Conservation (phyloP, 2,888 invertebrate species). For the Spisula subtruncata region DNA sequence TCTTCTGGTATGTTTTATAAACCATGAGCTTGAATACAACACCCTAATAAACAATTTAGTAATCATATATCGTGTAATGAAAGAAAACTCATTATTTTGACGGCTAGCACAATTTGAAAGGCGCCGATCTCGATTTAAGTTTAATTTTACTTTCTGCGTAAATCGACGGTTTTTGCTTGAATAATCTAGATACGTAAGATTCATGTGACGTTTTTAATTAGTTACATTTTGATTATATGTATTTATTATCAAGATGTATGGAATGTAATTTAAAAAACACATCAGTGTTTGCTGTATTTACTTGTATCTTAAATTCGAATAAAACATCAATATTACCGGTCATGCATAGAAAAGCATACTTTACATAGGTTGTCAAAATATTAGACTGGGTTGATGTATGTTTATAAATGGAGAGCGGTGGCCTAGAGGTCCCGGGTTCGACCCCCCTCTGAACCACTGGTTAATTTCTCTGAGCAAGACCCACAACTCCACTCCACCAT, state of each 20-base stretch:
- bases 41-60: slow-evolving; percentile 4
- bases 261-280: not conserved
- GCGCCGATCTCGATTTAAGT: slow-evolving; percentile 24
- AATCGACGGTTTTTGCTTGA: not conserved
- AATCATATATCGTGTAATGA: not conserved
- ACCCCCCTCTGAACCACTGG: too few species aligned
- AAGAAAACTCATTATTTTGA: slow-evolving; percentile 7
- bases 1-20: not conserved
- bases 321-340: not conserved
- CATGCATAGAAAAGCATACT: not conserved
- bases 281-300: not conserved
- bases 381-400: too few species aligned
- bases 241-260: not conserved
- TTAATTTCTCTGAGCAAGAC: too few species aligned
- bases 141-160: slow-evolving; percentile 22
- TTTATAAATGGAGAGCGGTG: too few species aligned
- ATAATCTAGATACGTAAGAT: not conserved
- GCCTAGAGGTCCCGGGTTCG: too few species aligned
- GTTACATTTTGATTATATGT: slow-evolving; percentile 9
- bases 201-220: not conserved
- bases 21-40: not conserved
- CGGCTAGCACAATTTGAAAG: not conserved
- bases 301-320: not conserved
- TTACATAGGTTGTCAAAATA: not conserved
- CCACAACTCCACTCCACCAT: too few species aligned